Evolutionary conservation across 1,140 invertebrate species (phyloP).

Genomic region (Bradynema listronoti): DNA sequence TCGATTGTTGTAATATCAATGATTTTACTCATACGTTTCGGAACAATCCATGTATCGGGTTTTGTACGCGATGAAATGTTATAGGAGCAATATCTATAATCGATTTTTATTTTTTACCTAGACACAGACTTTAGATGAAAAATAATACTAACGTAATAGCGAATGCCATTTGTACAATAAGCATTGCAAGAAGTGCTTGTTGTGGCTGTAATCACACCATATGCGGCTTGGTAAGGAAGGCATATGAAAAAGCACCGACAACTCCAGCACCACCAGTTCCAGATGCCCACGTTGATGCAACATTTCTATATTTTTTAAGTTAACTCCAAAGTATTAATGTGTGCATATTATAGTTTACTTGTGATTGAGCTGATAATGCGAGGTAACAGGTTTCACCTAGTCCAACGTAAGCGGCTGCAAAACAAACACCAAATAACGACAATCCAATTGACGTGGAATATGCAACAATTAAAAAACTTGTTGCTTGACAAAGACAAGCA

Average conservation of each 20-base stretch:
- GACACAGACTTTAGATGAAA: too few species aligned
- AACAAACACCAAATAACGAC: conserved; percentile 36
- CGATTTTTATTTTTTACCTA: too few species aligned
- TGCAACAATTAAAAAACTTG: conserved; percentile 29
- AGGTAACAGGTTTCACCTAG: conserved; percentile 38
- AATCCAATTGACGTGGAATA: conserved; percentile 25
- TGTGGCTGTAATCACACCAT: conserved; percentile 21
- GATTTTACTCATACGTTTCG: too few species aligned
- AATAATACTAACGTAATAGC: conserved; percentile 42
- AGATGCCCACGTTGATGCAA: conserved; percentile 43
- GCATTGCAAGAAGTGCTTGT: conserved; percentile 35
- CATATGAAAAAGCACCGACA: conserved; percentile 43
- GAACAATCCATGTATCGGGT: too few species aligned
- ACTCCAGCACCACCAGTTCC: conserved; percentile 49
- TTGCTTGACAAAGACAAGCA: conserved; percentile 29
- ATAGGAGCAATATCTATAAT: too few species aligned
- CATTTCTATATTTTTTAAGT: conserved; percentile 28
- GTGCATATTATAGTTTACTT: conserved; percentile 19
- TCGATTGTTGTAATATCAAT: too few species aligned
- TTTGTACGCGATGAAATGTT: too few species aligned
- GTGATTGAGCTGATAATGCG: conserved; percentile 25
- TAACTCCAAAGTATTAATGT: neutral
- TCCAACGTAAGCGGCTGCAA: conserved; percentile 28
- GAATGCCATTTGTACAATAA: conserved; percentile 37
- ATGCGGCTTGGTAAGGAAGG: conserved; percentile 36